Base-by-base conservation (phyloP, 2,888 invertebrate genomes). In the Bombylius discolor region DNA sequence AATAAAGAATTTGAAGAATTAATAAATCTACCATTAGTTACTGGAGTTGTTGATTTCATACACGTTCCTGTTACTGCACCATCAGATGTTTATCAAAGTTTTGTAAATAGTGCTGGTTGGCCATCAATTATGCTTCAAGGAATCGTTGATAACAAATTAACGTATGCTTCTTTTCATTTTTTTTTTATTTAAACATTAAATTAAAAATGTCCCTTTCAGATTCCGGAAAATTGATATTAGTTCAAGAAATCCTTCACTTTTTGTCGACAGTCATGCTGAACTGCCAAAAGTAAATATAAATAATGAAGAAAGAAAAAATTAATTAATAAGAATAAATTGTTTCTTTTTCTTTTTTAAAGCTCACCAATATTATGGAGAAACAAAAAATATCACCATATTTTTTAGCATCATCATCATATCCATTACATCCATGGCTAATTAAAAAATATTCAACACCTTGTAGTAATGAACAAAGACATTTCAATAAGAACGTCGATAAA, bases 151-250 rank as follows among this genome's bases (percentile, higher is more conserved):
- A 67, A 70, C 54, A 67, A 66, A 23, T 62, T 71, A 57, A 61
- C 67, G 54, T 66, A 56, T 60, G 64, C 52, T 42, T 14, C 23
- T 23, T 23, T 23, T 23, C 1, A 1, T 23, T 23, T 23, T 23
- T 23, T 23, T 23, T 3, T 23, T 23, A 2, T 23, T 23, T 23
- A 23, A 23, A 23, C 23, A 23, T 23, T n/a, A n/a, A 23, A 23
- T 23, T 23, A 23, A 23, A 23, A 23, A 23, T 23, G 23, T 3
- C 23, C 3, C 23, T 57, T 53, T 5, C 12, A 66, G 66, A 33
- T 70, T 72, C 55, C 68, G 72, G 0, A 70, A 72, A 56, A 62
- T 73, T 4, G 66, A 66, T 49, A 59, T 72, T 47, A 64, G 64
- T 4, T 51, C 63, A 1, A 60, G 64, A n/a, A 56, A 60, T 14